A percentile compares a stretch with the other conserved stretches of the same genome.
Conservation (phyloP, 2,113 vertebrate genomes). For the Phoenicopterus ruber region DNA sequence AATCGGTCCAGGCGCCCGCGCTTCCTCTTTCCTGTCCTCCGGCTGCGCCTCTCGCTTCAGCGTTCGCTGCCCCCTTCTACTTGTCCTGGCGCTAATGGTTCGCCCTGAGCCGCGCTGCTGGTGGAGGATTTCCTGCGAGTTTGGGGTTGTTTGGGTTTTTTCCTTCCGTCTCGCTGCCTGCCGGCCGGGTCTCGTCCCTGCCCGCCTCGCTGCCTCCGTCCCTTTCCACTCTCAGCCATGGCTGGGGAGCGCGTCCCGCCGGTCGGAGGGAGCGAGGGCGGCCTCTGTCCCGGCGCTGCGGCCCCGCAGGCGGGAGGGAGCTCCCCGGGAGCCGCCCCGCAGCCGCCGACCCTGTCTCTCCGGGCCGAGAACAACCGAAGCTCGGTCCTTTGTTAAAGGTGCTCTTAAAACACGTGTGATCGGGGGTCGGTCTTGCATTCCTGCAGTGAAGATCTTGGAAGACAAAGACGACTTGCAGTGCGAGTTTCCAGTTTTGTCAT, state of each 20-base stretch:
- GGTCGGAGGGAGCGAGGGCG: neutral
- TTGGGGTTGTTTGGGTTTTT: too few species aligned
- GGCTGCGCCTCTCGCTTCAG: neutral
- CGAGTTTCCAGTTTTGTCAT: neutral
- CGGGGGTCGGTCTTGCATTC: neutral
- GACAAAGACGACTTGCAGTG: neutral
- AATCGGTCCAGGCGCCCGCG: neutral
- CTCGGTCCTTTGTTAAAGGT: neutral
- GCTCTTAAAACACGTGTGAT: neutral
- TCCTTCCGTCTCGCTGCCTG: too few species aligned
- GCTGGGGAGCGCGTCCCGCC: neutral
- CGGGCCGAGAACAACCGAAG: neutral
- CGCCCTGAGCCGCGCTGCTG: too few species aligned
- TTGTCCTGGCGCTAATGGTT: too few species aligned
- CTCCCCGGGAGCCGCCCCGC: neutral
- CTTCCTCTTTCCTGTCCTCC: too few species aligned
- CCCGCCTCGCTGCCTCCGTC: too few species aligned
- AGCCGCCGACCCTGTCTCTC: neutral
- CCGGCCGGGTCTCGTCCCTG: too few species aligned
- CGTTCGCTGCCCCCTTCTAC: neutral
- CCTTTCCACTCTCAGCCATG: neutral
- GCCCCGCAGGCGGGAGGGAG: neutral
- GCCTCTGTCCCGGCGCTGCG: neutral
- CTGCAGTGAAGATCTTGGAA: neutral
- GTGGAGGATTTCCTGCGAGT: too few species aligned